Base-by-base conservation (phyloP, 2,888 invertebrate genomes). In the Oscheius sp. region DNA sequence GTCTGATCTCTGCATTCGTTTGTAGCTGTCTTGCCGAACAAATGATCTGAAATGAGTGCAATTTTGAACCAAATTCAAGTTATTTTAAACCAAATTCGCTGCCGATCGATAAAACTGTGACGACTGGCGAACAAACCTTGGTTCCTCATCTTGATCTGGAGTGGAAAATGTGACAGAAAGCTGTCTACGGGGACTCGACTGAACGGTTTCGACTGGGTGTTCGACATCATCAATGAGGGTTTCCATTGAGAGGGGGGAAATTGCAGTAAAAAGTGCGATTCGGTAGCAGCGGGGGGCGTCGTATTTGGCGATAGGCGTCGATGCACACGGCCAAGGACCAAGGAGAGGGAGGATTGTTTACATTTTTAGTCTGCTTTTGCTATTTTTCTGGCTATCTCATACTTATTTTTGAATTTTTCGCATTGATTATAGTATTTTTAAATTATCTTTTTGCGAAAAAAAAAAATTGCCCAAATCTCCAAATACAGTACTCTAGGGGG, bases 11-110 rank as follows among this genome's bases (percentile, higher is more conserved):
- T 84, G 84, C 85, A 85, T 85, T 27, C 78, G 74, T 50, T 79
- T 73, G 63, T 85, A 85, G 63, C 82, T 83, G 71, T 85, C 85
- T 68, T 85, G 84, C 33, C 85, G 70, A 2, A 74, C 75, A 31
- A 85, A 73, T 0, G 84, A 84, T 64, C 85, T 85, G 72, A 31
- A 84, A 82, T 12, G 46, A 6, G 12, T 8, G 17, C 5, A 17
- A 45, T 45, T 17, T 17, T 15, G 46, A 15, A 8, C 37, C 37
- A 12, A 10, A 6, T 34, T 34, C 37, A 6, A 10, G 8, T 12
- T 34, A 6, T 34, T 34, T 34, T 20, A 17, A 6, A 50, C 23
- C 25, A 50, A 50, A 20, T 17, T 15, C 23, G 29, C 3, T 3
- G 25, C 12, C 50, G 15, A 23, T 25, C 20, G 50, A 17, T 50